Percentiles rank a stretch among this genome's conserved stretches.
Conservation (phyloP, 2,113 vertebrate species). For the Saguinus midas region DNA sequence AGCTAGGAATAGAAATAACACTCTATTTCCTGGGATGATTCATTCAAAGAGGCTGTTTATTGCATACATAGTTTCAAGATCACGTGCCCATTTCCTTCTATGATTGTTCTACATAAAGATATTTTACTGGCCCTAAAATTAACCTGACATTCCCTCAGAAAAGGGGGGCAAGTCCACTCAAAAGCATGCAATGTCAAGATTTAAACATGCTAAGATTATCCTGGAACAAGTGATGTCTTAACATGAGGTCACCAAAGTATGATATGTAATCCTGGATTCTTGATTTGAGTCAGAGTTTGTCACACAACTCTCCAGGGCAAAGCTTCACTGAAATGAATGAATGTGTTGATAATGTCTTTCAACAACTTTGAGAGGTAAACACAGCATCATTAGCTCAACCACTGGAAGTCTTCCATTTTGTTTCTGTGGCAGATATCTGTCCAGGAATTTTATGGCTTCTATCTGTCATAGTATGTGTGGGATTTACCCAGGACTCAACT, state of each 20-base stretch:
- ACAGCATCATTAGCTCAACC: neutral
- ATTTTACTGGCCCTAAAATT: slow-evolving; percentile 47
- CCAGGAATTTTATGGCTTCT: neutral
- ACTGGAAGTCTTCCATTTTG: slow-evolving; percentile 14
- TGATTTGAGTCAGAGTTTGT: neutral
- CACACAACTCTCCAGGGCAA: neutral
- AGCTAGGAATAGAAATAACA: slow-evolving; percentile 54
- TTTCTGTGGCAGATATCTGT: neutral
- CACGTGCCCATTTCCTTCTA: slow-evolving; percentile 46
- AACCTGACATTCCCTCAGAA: neutral
- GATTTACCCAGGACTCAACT: neutral
- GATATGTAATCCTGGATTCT: neutral
- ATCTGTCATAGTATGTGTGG: neutral
- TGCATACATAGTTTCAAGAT: slow-evolving; percentile 32
- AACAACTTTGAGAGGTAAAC: neutral
- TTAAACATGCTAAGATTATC: neutral
- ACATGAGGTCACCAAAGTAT: neutral
- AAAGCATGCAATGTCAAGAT: neutral
- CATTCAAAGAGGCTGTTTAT: neutral
- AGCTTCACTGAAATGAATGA: neutral
- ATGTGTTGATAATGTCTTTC: neutral
- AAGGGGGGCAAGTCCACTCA: neutral
- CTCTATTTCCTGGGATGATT: slow-evolving; percentile 64
- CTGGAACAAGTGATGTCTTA: neutral
- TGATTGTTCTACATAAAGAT: slow-evolving; percentile 50